Evolutionary conservation across 2,797 vertebrate species (phyloP).

Genomic region (Sciaenops ocellatus): DNA sequence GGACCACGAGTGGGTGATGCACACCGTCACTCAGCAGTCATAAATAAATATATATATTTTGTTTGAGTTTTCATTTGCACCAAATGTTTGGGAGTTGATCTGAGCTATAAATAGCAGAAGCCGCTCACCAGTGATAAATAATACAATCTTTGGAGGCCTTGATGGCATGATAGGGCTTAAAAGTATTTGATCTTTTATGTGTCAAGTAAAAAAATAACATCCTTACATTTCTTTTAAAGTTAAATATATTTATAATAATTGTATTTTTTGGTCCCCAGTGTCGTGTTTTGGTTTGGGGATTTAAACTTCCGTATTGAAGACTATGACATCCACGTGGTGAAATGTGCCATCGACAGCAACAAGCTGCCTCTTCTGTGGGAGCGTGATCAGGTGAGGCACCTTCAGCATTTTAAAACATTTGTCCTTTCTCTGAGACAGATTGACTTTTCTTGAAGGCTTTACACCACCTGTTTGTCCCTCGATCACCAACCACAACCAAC

Average conservation of each 20-base stretch:
- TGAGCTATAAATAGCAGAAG: neutral
- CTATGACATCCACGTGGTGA: conserved; percentile 96
- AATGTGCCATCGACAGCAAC: conserved; percentile 94
- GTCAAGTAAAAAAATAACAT: neutral
- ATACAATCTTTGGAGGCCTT: neutral
- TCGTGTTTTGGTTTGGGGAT: conserved; percentile 99
- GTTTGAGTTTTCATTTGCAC: neutral
- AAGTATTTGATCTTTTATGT: neutral
- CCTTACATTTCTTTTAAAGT: neutral
- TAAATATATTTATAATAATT: no score
- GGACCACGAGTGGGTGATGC: conserved; percentile 93
- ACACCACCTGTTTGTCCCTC: conserved; percentile 29
- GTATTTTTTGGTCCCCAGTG: conserved; percentile 76
- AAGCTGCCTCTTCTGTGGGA: conserved; percentile 96
- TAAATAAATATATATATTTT: neutral
- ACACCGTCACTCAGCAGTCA: neutral
- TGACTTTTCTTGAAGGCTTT: conserved; percentile 33
- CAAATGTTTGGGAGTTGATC: neutral
- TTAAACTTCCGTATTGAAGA: conserved; percentile 98
- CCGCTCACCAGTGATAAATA: neutral
- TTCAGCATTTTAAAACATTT: conserved; percentile 18
- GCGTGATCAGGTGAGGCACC: conserved; percentile 93
- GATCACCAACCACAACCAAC: conserved; percentile 38
- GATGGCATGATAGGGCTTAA: neutral
- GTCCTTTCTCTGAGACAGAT: neutral